Evolutionary conservation across 2,797 vertebrate species (phyloP), one percentile per base, ranked within the genome.

Genomic region (Leptoclinus maculatus): DNA sequence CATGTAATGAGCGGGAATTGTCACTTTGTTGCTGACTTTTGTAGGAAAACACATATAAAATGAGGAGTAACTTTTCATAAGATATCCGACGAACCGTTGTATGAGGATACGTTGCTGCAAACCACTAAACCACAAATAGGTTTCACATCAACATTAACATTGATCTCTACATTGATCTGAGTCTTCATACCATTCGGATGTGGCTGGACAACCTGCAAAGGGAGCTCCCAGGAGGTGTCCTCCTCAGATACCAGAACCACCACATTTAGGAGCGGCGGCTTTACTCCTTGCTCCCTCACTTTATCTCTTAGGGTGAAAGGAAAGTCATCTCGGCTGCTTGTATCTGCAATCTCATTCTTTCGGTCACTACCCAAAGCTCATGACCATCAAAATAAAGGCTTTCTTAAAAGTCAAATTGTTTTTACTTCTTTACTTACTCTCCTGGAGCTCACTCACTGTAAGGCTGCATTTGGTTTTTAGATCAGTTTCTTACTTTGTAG

Each of bases 401-500:
- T 68, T 53, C 13, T 17, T 23, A 14, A 25, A 45, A 58, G n/a
- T 14, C 21, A 49, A 67, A 41, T 41, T 5, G 62, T 2, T 58
- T 36, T 66, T 21, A 38, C 29, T 59, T 56, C 32, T n/a, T n/a
- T n/a, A n/a, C n/a, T n/a, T n/a, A n/a, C 27, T 59, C 41, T 34
- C 13, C 34, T n/a, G 23, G 8, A 58, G 19, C 56, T 73, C 57
- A 27, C 17, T 43, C 49, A 5, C 60, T 41, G 23, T 19, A 67
- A 23, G 19, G 58, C 47, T 34, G 67, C 59, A 49, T 49, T 49
- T 29, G 27, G 2, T 27, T 65, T 74, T 57, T 25, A 64, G 76
- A 71, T 36, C 10, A 19, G 29, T 19, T 23, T 21, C 60, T 66
- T 57, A 8, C 17, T 60, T 21, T 54, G 21, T 34, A 67, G 53